Evolutionary conservation across 2,797 vertebrate genomes (phyloP), one percentile per base, ranked within the genome.

Genomic region (Paramormyrops hopkinsi): DNA sequence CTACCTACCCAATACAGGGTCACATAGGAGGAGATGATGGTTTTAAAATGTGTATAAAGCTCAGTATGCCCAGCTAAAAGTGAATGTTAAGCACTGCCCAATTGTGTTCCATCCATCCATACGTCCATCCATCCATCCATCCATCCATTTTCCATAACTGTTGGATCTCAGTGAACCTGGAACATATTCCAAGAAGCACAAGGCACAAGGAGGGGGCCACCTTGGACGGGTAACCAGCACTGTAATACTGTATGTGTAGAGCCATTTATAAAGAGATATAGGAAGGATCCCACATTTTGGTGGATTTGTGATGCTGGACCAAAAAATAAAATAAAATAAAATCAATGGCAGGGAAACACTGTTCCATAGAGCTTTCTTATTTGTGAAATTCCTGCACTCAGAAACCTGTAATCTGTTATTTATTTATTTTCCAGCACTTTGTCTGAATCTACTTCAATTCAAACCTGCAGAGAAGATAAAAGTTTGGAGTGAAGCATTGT

Each of bases 401-500:
- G 54, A 29, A 37, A 50, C 56, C 65, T 89, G 87, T 89, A 88
- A 89, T 89, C 89, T 87, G 33, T 87, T 87, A 87, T 90, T 88
- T 88, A 82, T 19, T 65, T 88, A 82, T 19, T 51, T 12, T 14
- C 19, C 9, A 17, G 37, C 69, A 33, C 33, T 89, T 59, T 88
- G 37, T 76, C 54, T 29, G 73, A 88, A 88, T 90, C 33, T 50
- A 46, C 86, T 88, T 69, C 69, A 90, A 29, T 88, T 90, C 86
- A 29, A 51, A 59, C 89, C 65, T 82, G 86, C 37, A 19, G 54
- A 73, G 89, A 53, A 1, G 82, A 69, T 59, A 56, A 19, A 86
- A 86, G 85, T 86, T 86, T 86, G 17, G 12, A 19, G 51, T 51
- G 11, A 8, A 29, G 22, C 12, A 9, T 56, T 17, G 85, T 33